These are phyloP conservation scores for Brienomyrus brachyistius DNA, from an alignment of 2,113 vertebrate species.

Conservation along the genomic window DNA sequence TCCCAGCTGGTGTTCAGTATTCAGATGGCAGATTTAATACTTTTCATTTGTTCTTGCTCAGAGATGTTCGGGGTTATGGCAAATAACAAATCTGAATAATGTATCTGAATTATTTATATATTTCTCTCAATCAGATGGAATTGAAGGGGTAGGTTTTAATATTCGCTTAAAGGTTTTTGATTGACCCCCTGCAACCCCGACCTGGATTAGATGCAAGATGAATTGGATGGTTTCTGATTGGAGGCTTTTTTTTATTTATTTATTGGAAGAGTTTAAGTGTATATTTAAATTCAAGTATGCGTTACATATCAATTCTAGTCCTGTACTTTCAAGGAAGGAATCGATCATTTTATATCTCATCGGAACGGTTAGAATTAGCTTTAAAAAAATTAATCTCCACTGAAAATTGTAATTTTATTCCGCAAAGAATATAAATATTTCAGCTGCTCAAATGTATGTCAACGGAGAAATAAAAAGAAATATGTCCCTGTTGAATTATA, in stretches of 20 bases:
- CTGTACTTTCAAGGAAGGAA: neutral
- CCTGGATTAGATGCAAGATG: neutral
- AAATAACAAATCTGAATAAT: neutral
- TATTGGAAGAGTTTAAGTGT: neutral
- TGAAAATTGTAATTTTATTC: neutral
- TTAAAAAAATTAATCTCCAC: constrained; percentile 6
- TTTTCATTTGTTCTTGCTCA: neutral
- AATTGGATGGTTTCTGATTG: neutral
- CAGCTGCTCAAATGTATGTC: neutral
- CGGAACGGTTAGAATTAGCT: neutral
- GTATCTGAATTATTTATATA: constrained; percentile 4
- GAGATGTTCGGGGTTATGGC: neutral
- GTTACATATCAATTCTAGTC: neutral
- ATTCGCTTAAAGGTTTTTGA: neutral
- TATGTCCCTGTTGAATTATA: constrained; percentile 10
- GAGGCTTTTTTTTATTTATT: neutral
- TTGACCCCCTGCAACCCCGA: neutral
- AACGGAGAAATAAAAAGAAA: neutral
- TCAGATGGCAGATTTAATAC: neutral
- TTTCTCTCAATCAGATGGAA: neutral
- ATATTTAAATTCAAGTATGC: neutral
- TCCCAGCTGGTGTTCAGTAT: neutral
- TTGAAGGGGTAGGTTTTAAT: neutral
- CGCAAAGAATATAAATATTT: neutral
- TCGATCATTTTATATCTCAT: neutral